phyloP scores from a whole-genome alignment of 1,140 invertebrate genomes.

The Caerostris extrusa region DNA sequence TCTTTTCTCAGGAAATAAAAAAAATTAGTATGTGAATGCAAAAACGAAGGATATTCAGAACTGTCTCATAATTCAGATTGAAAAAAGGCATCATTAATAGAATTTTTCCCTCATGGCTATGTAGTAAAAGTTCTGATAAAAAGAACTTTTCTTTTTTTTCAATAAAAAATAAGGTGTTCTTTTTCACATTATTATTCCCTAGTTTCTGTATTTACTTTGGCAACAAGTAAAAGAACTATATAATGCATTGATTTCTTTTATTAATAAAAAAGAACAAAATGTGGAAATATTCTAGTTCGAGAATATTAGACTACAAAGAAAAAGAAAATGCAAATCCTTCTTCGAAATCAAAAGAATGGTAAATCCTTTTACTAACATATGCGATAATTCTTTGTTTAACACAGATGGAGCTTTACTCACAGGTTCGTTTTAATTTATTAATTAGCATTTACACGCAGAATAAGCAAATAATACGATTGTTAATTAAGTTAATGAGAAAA shows the following conservation, averaged over 20 bases:
- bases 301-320: no score
- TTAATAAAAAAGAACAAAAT: no score
- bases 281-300: no score
- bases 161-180: neutral
- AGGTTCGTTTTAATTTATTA: no score
- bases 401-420: no score
- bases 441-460: no score
- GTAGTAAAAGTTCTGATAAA: neutral
- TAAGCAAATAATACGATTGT: no score
- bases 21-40: neutral
- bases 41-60: conserved; percentile 15
- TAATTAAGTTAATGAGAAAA: no score
- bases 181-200: neutral
- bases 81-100: conserved; percentile 31
- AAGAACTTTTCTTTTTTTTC: neutral
- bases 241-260: neutral
- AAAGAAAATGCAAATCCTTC: no score
- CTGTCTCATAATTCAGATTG: neutral
- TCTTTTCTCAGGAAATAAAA: neutral
- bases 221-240: conserved; percentile 16
- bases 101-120: conserved; percentile 32
- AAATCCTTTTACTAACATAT: no score
- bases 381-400: no score
- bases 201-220: conserved; percentile 1
- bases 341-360: no score